Percentiles rank a stretch among this genome's conserved stretches.
phyloP scores from a whole-genome alignment of 53 echinoderm and acorn worm species.

The Arbacia lixula region DNA sequence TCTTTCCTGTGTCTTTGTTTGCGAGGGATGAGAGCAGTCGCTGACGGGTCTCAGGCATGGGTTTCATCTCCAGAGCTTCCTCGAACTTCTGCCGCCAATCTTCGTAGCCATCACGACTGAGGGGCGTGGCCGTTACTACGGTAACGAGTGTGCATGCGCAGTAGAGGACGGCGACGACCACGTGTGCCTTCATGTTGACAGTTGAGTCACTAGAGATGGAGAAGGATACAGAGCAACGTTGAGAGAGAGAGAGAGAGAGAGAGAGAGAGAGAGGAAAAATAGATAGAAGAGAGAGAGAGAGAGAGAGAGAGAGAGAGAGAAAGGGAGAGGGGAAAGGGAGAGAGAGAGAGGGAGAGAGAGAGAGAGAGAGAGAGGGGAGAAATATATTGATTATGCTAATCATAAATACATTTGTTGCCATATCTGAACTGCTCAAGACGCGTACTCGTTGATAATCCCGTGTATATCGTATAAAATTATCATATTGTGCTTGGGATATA shows the following conservation, averaged over 20 bases:
- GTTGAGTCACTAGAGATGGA: not conserved
- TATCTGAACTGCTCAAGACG: too few species aligned
- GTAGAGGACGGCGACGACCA: conserved; percentile 51
- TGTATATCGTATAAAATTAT: too few species aligned
- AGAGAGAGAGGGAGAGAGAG: not conserved
- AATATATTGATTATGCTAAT: too few species aligned
- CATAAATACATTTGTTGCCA: too few species aligned
- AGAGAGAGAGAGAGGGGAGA: not conserved
- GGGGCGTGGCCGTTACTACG: conserved; percentile 50
- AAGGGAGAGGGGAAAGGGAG: not conserved
- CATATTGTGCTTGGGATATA: too few species aligned
- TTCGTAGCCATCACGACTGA: conserved; percentile 39
- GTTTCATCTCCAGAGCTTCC: conserved; percentile 44
- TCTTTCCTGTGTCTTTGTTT: conserved; percentile 19
- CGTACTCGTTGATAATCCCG: too few species aligned
- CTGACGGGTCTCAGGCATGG: conserved; percentile 45
- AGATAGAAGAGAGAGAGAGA: not conserved
- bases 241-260: not conserved
- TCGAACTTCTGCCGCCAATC: conserved; percentile 21
- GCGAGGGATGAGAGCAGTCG: conserved; percentile 40
- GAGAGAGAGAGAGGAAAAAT: not conserved
- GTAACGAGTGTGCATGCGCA: conserved; percentile 47
- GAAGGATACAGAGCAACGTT: not conserved
- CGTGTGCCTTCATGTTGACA: conserved; percentile 43
- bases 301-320: not conserved